Evolutionary conservation across 2,113 vertebrate species (phyloP), one percentile per base, ranked within the genome.

Genomic region (Pseudorectes ferrugineus): DNA sequence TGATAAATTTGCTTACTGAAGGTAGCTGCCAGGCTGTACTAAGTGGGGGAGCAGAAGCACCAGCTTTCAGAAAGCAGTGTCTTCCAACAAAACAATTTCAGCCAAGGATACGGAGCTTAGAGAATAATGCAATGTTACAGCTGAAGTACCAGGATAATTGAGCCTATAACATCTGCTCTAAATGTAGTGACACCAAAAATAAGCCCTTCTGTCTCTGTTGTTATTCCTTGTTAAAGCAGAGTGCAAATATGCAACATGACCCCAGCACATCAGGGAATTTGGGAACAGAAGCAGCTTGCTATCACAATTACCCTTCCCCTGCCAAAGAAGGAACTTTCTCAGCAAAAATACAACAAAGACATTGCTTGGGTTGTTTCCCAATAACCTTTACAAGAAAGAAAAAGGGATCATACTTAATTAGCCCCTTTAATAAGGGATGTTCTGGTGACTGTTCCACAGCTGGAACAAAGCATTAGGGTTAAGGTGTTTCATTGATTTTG

Each of bases 181-280:
- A 71, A 79, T 74, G 59, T 54, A 92, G 77, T 80, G 84, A 91
- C 72, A 89, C 48, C 66, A 88, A 86, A 94, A 93, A 88, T 55
- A 92, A 89, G 63, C 88, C 52, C 38, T 94, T 87, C 46, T 58
- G 38, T 55, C 62, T 8, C 5, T 52, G 62, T 67, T 87, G 75
- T 71, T 95, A 45, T 55, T 88, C 70, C 91, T 85, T 93, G 88
- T 68, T 93, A 85, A 92, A 90, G 72, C 75, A 31, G 42, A 70
- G 55, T 62, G 63, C 73, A 88, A 77, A 92, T 49, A 83, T 31
- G 38, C 70, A 87, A 65, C 42, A 14, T 18, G 74, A 94, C 54
- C 91, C 70, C 85, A 71, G 76, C 55, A 54, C 79, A 55, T 55
- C 63, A 77, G 91, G 79, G 79, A 83, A 62, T 92, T 58, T 40